These are phyloP conservation scores for Phalacrocorax pelagicus DNA, from an alignment of 2,113 vertebrate species.

Conservation along the genomic window DNA sequence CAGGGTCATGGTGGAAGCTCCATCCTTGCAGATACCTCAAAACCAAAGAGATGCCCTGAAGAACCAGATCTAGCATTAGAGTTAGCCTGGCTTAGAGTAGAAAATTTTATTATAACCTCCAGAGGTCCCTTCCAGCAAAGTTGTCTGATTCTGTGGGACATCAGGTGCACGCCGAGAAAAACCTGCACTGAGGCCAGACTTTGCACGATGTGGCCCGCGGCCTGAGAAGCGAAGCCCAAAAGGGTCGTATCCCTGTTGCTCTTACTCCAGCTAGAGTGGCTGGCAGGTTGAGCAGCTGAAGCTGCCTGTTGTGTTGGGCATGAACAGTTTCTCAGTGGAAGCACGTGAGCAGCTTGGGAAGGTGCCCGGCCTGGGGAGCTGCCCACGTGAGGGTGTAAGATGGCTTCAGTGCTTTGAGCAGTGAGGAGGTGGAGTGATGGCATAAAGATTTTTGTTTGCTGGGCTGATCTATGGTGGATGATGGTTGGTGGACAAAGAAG, in stretches of 20 bases:
- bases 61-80: not conserved
- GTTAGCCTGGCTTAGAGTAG: not conserved
- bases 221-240: not conserved
- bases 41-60: not conserved
- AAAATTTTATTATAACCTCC: not conserved
- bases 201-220: fast-evolving
- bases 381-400: fast-evolving
- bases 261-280: fast-evolving
- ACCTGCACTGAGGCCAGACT: not conserved
- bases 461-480: not conserved
- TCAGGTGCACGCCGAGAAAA: not conserved
- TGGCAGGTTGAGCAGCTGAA: not conserved
- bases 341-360: not conserved
- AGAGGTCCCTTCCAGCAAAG: not conserved
- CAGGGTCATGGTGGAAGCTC: not conserved
- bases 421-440: not conserved
- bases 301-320: not conserved
- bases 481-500: not conserved
- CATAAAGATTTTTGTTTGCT: not conserved
- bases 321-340: not conserved
- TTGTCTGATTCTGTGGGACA: not conserved
- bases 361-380: not conserved
- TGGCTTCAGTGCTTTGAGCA: not conserved
- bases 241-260: not conserved
- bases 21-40: not conserved